Conservation (phyloP, 2,113 vertebrate genomes). For the Suncus etruscus region DNA sequence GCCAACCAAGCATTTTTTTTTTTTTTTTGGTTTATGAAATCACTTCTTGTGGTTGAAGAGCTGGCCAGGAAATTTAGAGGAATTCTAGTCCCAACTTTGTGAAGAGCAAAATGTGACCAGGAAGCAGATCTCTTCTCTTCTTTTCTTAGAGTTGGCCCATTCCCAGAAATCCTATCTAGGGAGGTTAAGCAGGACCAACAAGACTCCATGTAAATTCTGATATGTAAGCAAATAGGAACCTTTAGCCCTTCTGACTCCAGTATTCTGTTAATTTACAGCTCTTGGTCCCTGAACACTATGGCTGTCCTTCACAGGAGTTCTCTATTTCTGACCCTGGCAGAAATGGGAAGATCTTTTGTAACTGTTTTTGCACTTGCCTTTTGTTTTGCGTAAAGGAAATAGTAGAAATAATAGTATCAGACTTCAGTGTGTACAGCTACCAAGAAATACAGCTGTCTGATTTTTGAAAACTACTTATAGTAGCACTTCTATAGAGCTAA, state of each 20-base stretch:
- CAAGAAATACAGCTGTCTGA: not conserved
- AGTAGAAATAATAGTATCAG: slow-evolving; percentile 12
- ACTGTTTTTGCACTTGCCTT: not conserved
- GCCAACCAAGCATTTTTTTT: not conserved
- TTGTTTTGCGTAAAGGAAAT: slow-evolving; percentile 22
- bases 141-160: not conserved
- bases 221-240: not conserved
- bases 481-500: slow-evolving; percentile 8
- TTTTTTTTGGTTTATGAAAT: not conserved
- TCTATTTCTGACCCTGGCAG: not conserved
- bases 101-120: not conserved
- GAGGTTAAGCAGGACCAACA: not conserved
- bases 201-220: not conserved
- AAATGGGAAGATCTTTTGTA: not conserved
- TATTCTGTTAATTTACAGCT: not conserved
- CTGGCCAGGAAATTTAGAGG: not conserved
- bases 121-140: not conserved
- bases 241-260: not conserved
- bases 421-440: not conserved
- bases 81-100: not conserved
- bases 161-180: not conserved
- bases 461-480: slow-evolving; percentile 5
- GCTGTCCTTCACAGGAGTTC: not conserved
- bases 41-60: not conserved
- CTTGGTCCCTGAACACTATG: not conserved